Percentiles rank a stretch among this genome's conserved stretches.
These are phyloP conservation scores for Aphaenogaster floridana DNA, from an alignment of 1,140 invertebrate species.

Conservation along the genomic window DNA sequence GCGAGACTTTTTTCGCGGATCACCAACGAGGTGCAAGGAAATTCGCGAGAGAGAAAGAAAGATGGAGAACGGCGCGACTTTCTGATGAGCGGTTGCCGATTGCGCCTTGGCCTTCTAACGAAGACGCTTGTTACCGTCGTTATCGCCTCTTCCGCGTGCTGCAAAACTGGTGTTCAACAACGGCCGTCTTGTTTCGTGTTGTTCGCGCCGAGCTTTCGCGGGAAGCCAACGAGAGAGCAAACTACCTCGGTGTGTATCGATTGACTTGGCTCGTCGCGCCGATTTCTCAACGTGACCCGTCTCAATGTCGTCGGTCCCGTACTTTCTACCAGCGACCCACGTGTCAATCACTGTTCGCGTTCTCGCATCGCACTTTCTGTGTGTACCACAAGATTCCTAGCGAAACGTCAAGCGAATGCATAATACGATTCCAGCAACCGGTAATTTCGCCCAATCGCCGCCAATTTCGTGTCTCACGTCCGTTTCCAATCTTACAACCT, in stretches of 20 bases:
- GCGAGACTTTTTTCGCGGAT: neutral
- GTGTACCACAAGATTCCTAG: neutral
- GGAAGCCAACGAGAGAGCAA: constrained; percentile 28
- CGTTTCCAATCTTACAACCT: neutral
- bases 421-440: constrained; percentile 15
- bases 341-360: constrained; percentile 18
- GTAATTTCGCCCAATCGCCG: neutral
- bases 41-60: constrained; percentile 12
- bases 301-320: constrained; percentile 9
- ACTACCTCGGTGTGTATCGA: constrained; percentile 42
- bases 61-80: constrained; percentile 36
- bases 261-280: constrained; percentile 19
- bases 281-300: constrained; percentile 38
- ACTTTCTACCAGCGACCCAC: constrained; percentile 43
- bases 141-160: constrained; percentile 67
- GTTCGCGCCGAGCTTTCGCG: constrained; percentile 23
- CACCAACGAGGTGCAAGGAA: constrained; percentile 20
- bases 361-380: neutral
- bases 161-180: constrained; percentile 58
- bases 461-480: neutral
- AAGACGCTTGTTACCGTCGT: constrained; percentile 68
- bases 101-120: constrained; percentile 51
- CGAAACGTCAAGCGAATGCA: neutral
- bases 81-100: constrained; percentile 58
- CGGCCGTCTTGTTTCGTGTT: constrained; percentile 42